Percentiles rank a stretch among this genome's conserved stretches.
Evolutionary conservation across 1,140 invertebrate genomes (phyloP).

Genomic region (Schlechtendalia chinensis): DNA sequence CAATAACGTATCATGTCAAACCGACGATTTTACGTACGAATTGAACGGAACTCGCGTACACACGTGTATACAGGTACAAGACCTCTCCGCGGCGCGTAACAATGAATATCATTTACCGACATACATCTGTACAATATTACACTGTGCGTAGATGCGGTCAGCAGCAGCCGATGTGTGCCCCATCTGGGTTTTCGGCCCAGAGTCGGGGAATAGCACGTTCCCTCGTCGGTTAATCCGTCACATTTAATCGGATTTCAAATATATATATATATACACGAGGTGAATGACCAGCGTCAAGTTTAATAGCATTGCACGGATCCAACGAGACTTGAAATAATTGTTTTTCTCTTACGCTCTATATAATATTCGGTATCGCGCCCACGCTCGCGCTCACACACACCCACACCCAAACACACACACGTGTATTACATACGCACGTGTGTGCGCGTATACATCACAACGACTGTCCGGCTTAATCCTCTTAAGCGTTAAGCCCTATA

Average conservation of each 20-base stretch:
- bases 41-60: neutral
- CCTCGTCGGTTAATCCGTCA: conserved; percentile 15
- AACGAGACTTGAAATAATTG: conserved; percentile 11
- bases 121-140: no score
- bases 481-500: neutral
- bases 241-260: conserved; percentile 37
- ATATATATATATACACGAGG: neutral
- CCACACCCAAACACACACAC: neutral
- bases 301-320: neutral
- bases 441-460: neutral
- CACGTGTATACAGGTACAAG: no score
- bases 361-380: neutral
- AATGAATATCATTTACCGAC: conserved; percentile 5
- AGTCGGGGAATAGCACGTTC: neutral
- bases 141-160: neutral
- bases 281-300: conserved; percentile 13
- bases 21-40: neutral
- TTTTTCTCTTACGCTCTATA: neutral
- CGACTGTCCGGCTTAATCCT: conserved; percentile 1
- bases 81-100: neutral
- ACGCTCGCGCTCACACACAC: neutral
- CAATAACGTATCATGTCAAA: neutral
- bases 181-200: neutral
- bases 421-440: neutral
- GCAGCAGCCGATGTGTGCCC: no score